Base-by-base conservation (phyloP, 2,888 invertebrate genomes). In the Acanthosoma haemorrhoidale region DNA sequence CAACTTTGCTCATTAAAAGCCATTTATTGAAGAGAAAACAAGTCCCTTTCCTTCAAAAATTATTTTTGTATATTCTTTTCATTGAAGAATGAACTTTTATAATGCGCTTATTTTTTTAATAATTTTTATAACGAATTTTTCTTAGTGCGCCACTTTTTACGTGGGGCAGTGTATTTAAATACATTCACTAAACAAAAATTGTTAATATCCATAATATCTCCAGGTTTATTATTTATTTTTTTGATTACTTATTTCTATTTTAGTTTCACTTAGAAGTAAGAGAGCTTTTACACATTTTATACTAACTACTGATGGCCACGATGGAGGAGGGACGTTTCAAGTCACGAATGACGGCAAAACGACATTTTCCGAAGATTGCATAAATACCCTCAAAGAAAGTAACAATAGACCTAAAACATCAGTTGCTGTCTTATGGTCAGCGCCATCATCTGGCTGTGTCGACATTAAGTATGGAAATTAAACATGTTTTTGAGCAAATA, bases 381-480 rank as follows among this genome's bases (percentile, higher is more conserved):
- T 90, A 29, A 92, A 94, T 78, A 89, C 94, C 0, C 86, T 96
- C 2, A 84, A 88, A 1, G 93, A 95, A 78, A 86, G 88, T 0
- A 90, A 90, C 73, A 87, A 89, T 76, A 82, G 89, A 68, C 87
- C 88, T 8, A 95, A 95, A 80, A 88, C 90, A 0, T 91, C 92
- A 78, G 86, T 94, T 8, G 89, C 90, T 78, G 90, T 94, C 73
- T 87, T 91, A 84, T 96, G 96, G 96, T 90, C 88, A 60, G 93
- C 96, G 13, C 96, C 96, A 0, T 85, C 88, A 13, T 82, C 88
- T 8, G 92, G 91, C 73, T 96, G 96, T 79, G 88, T 95, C 38
- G 85, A 89, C 31, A 87, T 96, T 78, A 92, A 90, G 87, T 92
- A 79, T 68, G 38, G 9, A 4, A 32, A 38, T n/a, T 25, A 25